Evolutionary conservation across 2,888 invertebrate genomes (phyloP).

Genomic region (Phoronis australis): DNA sequence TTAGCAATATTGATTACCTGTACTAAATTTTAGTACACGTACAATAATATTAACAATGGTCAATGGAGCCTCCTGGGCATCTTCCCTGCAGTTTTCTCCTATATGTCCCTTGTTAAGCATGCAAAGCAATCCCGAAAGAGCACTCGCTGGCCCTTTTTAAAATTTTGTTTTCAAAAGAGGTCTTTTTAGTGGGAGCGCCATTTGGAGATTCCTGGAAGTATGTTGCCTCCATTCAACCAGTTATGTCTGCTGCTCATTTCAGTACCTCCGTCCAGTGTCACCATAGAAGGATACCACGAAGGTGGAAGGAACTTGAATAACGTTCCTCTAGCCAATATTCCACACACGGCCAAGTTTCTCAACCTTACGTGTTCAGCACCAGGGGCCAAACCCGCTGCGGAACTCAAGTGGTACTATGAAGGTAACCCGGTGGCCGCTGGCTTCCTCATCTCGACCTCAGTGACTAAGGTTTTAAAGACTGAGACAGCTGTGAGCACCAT

Average conservation of each 20-base stretch:
- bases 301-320: too few relatives aligned
- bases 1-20: too few relatives aligned
- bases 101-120: too few relatives aligned
- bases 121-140: too few relatives aligned
- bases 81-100: too few relatives aligned
- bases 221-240: not conserved
- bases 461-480: too few relatives aligned
- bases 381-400: slow-evolving; percentile 91
- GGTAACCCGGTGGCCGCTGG: slow-evolving; percentile 81
- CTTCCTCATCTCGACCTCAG: slow-evolving; percentile 69
- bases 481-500: too few relatives aligned
- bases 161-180: not conserved
- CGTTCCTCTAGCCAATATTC: too few relatives aligned
- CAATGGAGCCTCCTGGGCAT: too few relatives aligned
- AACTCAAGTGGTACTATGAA: slow-evolving; percentile 72
- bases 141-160: too few relatives aligned
- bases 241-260: slow-evolving; percentile 8
- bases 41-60: too few relatives aligned
- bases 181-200: not conserved
- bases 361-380: slow-evolving; percentile 84
- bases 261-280: slow-evolving; percentile 64
- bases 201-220: not conserved
- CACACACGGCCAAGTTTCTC: slow-evolving; percentile 79
- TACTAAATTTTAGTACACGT: too few relatives aligned
- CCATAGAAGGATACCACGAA: slow-evolving; percentile 87